Evolutionary conservation across 2,797 vertebrate genomes (phyloP).

Genomic region (Melanogrammus aeglefinus): DNA sequence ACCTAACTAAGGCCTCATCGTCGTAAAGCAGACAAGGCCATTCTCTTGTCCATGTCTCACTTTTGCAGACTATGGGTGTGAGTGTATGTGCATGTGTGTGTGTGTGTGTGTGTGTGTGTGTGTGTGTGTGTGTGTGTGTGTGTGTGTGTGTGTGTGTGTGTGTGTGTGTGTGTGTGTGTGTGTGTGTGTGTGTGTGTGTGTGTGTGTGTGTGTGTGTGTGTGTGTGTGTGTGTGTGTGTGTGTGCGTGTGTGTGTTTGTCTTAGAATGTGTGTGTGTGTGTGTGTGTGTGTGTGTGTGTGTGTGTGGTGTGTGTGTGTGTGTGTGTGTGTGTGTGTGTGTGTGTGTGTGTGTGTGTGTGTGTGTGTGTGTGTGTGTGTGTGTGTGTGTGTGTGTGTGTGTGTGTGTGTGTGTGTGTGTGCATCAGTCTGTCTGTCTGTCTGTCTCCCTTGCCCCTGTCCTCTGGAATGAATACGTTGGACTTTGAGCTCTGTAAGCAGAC

Average conservation of each 20-base stretch:
- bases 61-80: background rate
- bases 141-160: conserved; percentile 6
- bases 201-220: conserved; percentile 13
- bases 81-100: conserved; percentile 13
- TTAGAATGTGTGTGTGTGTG: conserved; percentile 15
- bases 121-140: conserved; percentile 1
- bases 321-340: background rate
- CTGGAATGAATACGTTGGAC: conserved; percentile 30
- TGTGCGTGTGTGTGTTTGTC: conserved; percentile 2
- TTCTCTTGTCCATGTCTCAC: conserved; percentile 30
- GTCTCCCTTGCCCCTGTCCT: conserved; percentile 20
- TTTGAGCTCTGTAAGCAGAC: conserved; percentile 35
- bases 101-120: conserved; percentile 15
- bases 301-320: conserved; percentile 14
- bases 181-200: background rate
- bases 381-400: conserved; percentile 4
- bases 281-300: too few species aligned
- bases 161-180: conserved; percentile 21
- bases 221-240: background rate
- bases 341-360: background rate
- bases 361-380: conserved; percentile 11
- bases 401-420: conserved; percentile 1
- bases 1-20: conserved; percentile 44
- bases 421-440: conserved; percentile 6
- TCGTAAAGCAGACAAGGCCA: conserved; percentile 56